A percentile compares a stretch with the other conserved stretches of the same genome.
Evolutionary conservation across 2,797 vertebrate genomes (phyloP).

Genomic region (Clarias pachynema): DNA sequence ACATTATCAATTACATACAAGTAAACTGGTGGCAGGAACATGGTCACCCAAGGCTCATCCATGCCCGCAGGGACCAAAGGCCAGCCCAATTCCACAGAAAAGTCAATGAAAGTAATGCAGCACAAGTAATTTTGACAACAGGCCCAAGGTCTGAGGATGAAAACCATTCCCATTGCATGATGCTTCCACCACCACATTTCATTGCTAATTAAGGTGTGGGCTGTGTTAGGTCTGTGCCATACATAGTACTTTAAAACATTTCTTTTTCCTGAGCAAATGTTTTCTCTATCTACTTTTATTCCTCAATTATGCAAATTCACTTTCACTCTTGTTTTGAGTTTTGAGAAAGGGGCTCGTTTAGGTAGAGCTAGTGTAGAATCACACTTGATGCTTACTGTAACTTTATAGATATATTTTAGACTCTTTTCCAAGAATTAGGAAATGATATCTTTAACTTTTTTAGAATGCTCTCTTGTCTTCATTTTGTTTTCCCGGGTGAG

Average conservation of each 20-base stretch:
- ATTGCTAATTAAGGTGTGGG: neutral
- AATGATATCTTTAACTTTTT: neutral
- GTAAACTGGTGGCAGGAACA: too few relatives aligned
- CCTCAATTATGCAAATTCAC: neutral
- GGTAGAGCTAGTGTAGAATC: neutral
- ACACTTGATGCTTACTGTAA: neutral
- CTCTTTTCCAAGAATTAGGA: neutral
- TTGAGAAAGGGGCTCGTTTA: neutral
- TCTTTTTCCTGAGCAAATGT: neutral
- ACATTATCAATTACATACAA: too few relatives aligned
- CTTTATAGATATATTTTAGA: neutral
- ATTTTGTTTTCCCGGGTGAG: neutral
- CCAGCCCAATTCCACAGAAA: too few relatives aligned
- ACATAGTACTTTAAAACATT: neutral
- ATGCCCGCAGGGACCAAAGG: too few relatives aligned
- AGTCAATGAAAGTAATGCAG: too few relatives aligned
- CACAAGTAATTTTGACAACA: neutral
- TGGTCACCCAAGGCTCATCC: too few relatives aligned
- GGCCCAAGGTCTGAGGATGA: neutral
- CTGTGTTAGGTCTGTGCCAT: neutral
- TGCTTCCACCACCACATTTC: neutral
- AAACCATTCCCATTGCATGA: neutral
- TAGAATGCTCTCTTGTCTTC: neutral
- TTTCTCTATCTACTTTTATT: neutral
- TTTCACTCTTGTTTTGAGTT: neutral